Evolutionary conservation across 2,797 vertebrate species (phyloP), one percentile per base, ranked within the genome.

Genomic region (Synaphobranchus kaupii): DNA sequence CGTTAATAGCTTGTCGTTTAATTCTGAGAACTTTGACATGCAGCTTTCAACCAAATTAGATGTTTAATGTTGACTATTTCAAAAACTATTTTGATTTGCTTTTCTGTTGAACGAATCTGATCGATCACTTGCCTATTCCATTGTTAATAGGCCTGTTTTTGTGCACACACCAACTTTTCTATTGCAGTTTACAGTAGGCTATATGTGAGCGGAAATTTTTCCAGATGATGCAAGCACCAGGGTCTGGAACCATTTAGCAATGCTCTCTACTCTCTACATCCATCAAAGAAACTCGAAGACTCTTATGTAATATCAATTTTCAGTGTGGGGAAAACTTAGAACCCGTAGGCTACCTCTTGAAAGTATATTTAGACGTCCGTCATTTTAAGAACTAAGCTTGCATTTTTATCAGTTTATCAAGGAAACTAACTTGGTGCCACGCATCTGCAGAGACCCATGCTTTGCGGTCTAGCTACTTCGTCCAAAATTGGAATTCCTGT

Each of bases 281-380:
- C 94, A 93, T 93, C 78, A 90, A 91, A 94, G 94, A 94, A 94
- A 95, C 39, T 89, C 8, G 84, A 94, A 95, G 91, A 91, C 90
- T 91, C 94, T 95, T 89, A 93, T 95, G 92, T 92, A 95, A 94
- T 94, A 95, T 95, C 88, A 92, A 90, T 92, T 94, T 93, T 93
- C 91, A 92, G 93, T 93, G 93, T 93, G 94, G 93, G 91, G 89
- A 92, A 94, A 95, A 94, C 94, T 93, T 91, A 91, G 92, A 94
- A 92, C 78, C 47, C 25, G 0, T 48, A 50, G 39, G 17, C 22
- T 78, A 10, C 17, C 73, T 78, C 39, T 39, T 39, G 5, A 15
- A 20, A 20, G 20, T 78, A 17, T 39, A 50, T 48, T 22, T 50
- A 48, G 17, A 48, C 78, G 8, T n/a, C 13, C 6, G 22, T 50